A percentile compares a stretch with the other conserved stretches of the same genome.
These are phyloP conservation scores for Chaetodon auriga DNA, from an alignment of 2,113 vertebrate genomes.

Conservation along the genomic window DNA sequence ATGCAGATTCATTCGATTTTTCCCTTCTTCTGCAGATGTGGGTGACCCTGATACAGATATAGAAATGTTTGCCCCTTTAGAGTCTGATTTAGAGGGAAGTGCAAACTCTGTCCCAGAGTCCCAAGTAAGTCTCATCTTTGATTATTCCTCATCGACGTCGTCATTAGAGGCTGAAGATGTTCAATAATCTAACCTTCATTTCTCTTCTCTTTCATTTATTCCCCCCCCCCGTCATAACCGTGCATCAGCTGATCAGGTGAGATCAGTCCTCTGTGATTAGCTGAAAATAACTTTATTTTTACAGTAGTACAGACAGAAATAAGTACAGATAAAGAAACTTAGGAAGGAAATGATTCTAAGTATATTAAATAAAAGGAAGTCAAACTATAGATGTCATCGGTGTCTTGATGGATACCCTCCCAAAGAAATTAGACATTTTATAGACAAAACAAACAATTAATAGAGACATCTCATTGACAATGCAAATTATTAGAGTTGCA, in stretches of 20 bases:
- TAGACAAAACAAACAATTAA: too few relatives aligned
- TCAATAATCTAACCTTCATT: background rate
- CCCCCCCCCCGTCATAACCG: background rate
- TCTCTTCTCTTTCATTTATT: background rate
- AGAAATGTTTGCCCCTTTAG: constrained; percentile 51
- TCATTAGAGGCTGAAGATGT: background rate
- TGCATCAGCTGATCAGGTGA: constrained; percentile 41
- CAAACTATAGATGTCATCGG: too few relatives aligned
- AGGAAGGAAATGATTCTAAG: too few relatives aligned
- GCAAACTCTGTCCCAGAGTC: background rate
- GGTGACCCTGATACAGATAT: background rate
- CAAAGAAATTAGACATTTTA: too few relatives aligned
- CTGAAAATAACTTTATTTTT: background rate
- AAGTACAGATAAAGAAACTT: too few relatives aligned
- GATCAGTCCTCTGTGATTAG: background rate
- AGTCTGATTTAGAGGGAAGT: constrained; percentile 65
- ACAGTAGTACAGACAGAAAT: too few relatives aligned
- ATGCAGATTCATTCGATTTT: background rate
- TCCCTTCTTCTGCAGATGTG: constrained; percentile 17
- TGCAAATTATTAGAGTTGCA: too few relatives aligned
- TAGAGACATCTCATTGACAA: too few relatives aligned
- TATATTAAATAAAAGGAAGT: too few relatives aligned
- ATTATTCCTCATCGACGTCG: background rate
- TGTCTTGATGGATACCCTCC: too few relatives aligned
- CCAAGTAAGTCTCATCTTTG: constrained; percentile 30